These are phyloP conservation scores for Lepus americanus DNA, from an alignment of 2,113 vertebrate genomes.

Conservation along the genomic window DNA sequence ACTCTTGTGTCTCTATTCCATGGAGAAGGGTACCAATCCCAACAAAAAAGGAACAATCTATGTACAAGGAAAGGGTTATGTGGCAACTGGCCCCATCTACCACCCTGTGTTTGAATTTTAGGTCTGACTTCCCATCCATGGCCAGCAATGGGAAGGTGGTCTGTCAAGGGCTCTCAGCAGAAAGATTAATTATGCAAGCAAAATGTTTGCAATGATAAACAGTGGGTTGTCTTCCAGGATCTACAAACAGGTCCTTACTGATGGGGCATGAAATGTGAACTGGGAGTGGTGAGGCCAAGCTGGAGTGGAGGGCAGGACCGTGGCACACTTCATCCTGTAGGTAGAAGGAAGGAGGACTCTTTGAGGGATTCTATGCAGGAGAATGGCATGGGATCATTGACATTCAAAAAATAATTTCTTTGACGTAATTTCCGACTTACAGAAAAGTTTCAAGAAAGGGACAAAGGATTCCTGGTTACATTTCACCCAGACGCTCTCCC, in stretches of 20 bases:
- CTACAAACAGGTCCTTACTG: background rate
- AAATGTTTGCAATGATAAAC: background rate
- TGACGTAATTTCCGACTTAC: background rate
- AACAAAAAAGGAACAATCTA: background rate
- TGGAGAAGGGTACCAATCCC: background rate
- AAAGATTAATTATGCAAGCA: background rate
- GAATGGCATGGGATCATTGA: background rate
- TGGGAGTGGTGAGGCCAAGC: background rate
- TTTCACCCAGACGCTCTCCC: background rate
- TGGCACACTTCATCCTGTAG: background rate
- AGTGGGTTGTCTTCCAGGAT: background rate
- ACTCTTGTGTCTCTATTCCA: background rate
- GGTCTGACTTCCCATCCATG: background rate
- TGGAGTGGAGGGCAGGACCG: background rate
- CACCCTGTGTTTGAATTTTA: background rate
- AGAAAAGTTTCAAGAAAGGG: slow-evolving; percentile 26
- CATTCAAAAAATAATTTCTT: background rate
- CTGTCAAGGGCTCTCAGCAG: background rate
- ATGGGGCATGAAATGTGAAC: background rate
- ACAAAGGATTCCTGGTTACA: background rate
- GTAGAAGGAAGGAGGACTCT: background rate
- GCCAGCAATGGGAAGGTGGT: background rate
- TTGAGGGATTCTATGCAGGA: background rate
- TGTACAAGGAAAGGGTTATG: background rate
- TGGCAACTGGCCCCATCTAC: background rate